These are phyloP conservation scores for Thera obeliscata DNA, from an alignment of 2,888 invertebrate species.

Conservation along the genomic window DNA sequence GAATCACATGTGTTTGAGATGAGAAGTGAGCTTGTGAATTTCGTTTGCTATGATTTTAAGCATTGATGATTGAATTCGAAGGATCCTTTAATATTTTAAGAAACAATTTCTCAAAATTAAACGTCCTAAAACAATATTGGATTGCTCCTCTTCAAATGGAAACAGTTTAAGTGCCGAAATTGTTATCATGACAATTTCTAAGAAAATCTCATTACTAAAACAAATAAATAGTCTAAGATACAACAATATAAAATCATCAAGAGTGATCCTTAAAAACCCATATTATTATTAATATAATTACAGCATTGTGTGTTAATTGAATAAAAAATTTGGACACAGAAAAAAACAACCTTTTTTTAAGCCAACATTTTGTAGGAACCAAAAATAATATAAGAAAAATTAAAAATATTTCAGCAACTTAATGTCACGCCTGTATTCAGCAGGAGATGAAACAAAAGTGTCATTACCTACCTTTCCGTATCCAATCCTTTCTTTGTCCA, in stretches of 20 bases:
- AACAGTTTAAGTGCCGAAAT: background rate
- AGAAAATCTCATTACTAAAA: slow-evolving; percentile 11
- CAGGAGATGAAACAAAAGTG: slow-evolving; percentile 39
- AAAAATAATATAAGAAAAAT: background rate
- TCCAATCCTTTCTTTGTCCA: slow-evolving; percentile 78
- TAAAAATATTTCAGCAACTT: slow-evolving; percentile 3
- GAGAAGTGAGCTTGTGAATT: background rate
- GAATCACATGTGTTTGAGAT: slow-evolving; percentile 3
- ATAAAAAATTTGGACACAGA: too few species aligned
- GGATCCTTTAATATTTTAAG: background rate
- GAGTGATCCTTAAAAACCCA: background rate
- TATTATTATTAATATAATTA: background rate
- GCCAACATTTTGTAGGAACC: background rate
- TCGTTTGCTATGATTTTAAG: background rate
- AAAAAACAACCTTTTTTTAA: too few species aligned
- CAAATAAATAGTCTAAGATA: slow-evolving; percentile 10
- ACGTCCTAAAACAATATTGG: slow-evolving; percentile 1
- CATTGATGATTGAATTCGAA: background rate
- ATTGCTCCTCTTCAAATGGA: background rate
- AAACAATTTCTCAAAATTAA: background rate
- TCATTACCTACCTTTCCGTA: slow-evolving; percentile 64
- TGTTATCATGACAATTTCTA: background rate
- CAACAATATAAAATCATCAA: background rate
- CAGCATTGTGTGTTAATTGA: too few species aligned
- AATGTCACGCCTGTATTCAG: slow-evolving; percentile 9